These are phyloP conservation scores for Hemibagrus wyckioides DNA, from an alignment of 2,113 vertebrate genomes.

Conservation along the genomic window DNA sequence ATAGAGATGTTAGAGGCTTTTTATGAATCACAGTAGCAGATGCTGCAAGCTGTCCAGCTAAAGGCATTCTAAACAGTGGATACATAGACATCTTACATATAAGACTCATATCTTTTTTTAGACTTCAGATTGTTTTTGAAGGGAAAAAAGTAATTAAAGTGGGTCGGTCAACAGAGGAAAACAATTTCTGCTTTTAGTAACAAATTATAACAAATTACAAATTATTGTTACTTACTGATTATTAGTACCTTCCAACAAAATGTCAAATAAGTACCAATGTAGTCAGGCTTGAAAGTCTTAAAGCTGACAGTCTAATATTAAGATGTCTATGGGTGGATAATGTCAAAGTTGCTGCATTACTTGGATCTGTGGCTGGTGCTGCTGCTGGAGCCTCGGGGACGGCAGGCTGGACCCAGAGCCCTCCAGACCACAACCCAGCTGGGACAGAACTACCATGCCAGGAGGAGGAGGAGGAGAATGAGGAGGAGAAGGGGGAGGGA, in stretches of 20 bases:
- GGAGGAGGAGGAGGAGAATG: conserved; percentile 67
- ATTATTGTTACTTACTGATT: not conserved
- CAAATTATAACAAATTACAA: too few relatives aligned
- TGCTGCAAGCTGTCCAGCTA: conserved; percentile 17
- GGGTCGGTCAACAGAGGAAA: too few relatives aligned
- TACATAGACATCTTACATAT: conserved; percentile 45
- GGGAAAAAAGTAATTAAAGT: not conserved
- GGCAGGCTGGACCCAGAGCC: conserved; percentile 91
- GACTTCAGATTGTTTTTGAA: not conserved
- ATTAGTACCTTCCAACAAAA: not conserved
- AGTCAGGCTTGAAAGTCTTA: not conserved
- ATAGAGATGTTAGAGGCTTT: conserved; percentile 5
- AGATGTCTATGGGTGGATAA: conserved; percentile 67
- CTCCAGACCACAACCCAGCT: conserved; percentile 96
- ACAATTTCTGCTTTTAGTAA: not conserved
- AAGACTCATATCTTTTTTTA: conserved; percentile 29
- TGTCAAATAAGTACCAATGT: not conserved
- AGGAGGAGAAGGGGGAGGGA: conserved; percentile 48
- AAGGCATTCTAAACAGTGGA: conserved; percentile 35
- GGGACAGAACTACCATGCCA: conserved; percentile 87
- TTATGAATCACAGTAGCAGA: conserved; percentile 38
- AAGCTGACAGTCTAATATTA: conserved; percentile 39
- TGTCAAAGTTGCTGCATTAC: conserved; percentile 92
- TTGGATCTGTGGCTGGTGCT: conserved; percentile 96
- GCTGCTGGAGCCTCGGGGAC: conserved; percentile 92